These are phyloP conservation scores for Coracopsis vasa DNA, from an alignment of 2,113 vertebrate species.

Conservation along the genomic window DNA sequence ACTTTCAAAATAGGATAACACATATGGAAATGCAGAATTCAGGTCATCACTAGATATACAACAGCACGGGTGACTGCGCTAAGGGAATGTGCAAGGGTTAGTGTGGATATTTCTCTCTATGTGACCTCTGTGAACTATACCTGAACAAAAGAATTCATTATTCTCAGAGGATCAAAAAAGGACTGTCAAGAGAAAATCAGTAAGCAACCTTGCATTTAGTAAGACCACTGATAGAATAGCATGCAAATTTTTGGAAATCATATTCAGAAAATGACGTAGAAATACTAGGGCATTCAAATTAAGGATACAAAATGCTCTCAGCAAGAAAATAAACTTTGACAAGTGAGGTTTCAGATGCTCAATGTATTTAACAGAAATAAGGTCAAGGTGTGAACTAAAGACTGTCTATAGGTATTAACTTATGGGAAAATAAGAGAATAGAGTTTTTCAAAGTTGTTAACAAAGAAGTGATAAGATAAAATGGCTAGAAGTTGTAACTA, in stretches of 20 bases:
- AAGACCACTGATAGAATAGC: neutral
- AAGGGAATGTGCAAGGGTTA: neutral
- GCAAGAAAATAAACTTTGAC: neutral
- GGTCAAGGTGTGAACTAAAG: neutral
- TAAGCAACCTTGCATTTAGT: neutral
- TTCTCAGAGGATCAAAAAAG: neutral
- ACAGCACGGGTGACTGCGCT: accelerated
- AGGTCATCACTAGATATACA: neutral
- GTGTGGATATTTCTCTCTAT: neutral
- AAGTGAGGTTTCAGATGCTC: neutral
- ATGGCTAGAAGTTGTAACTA: neutral
- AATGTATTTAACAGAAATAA: neutral
- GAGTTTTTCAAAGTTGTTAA: neutral
- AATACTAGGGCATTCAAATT: neutral
- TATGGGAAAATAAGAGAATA: neutral
- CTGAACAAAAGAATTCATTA: neutral
- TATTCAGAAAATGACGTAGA: neutral
- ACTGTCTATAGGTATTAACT: neutral
- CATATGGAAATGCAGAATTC: neutral
- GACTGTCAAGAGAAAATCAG: neutral
- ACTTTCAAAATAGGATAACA: neutral
- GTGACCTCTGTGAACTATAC: neutral
- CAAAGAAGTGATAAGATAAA: neutral
- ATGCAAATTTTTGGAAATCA: neutral
- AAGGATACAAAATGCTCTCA: neutral